phyloP scores from a whole-genome alignment of 2,113 vertebrate genomes.

The Prunella himalayana region DNA sequence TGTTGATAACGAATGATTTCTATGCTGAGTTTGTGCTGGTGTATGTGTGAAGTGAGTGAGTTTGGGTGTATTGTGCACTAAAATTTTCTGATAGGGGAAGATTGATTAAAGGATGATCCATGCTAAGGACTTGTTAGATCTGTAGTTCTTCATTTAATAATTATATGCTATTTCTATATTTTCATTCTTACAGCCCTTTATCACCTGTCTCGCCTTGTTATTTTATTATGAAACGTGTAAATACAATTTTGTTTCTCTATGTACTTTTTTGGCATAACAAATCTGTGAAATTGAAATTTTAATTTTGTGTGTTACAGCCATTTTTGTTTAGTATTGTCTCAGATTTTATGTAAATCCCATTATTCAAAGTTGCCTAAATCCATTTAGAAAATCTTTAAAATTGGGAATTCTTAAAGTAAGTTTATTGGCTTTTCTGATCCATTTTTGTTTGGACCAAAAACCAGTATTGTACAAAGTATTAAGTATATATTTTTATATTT shows the following conservation, averaged over 20 bases:
- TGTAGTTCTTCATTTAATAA: slow-evolving; percentile 85
- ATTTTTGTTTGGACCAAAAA: slow-evolving; percentile 99
- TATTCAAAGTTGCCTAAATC: slow-evolving; percentile 99
- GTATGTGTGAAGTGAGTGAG: slow-evolving; percentile 91
- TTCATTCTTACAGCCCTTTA: slow-evolving; percentile 76
- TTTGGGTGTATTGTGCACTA: slow-evolving; percentile 83
- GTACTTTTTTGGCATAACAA: slow-evolving; percentile 84
- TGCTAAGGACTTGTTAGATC: slow-evolving; percentile 88
- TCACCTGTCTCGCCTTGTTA: slow-evolving; percentile 79
- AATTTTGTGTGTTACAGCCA: slow-evolving; percentile 88
- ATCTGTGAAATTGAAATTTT: slow-evolving; percentile 97
- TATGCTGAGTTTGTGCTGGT: slow-evolving; percentile 76
- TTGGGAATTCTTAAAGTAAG: slow-evolving; percentile 99
- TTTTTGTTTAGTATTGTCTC: slow-evolving; percentile 92
- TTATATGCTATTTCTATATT: slow-evolving; percentile 83
- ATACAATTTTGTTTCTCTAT: slow-evolving; percentile 86
- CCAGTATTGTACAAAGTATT: slow-evolving; percentile 99
- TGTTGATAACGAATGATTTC: slow-evolving; percentile 73
- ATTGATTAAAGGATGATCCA: slow-evolving; percentile 77
- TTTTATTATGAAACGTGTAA: slow-evolving; percentile 97
- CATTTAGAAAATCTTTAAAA: slow-evolving; percentile 99
- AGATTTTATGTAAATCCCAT: slow-evolving; percentile 99
- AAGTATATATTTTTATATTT: slow-evolving; percentile 99
- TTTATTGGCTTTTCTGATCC: slow-evolving; percentile 99
- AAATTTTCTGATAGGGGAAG: slow-evolving; percentile 84